Conservation (phyloP, 2,888 invertebrate species). For the Calephelis perditalis region DNA sequence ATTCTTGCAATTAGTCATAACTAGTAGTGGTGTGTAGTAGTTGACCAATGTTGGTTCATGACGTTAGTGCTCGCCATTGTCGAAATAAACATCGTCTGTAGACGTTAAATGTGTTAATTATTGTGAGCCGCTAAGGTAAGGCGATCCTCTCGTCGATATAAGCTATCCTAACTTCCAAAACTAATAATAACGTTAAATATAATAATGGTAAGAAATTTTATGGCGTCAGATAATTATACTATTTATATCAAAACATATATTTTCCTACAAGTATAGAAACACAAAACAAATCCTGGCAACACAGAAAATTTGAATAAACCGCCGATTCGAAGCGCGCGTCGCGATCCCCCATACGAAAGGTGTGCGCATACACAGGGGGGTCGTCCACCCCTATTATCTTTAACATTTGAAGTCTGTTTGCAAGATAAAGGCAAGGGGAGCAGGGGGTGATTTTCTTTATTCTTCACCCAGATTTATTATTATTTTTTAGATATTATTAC, state of each 20-base stretch:
- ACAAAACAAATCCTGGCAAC: neutral
- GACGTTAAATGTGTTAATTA: too few relatives aligned
- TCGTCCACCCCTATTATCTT: constrained; percentile 74
- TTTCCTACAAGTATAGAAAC: neutral
- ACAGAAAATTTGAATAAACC: constrained; percentile 65
- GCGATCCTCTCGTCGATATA: too few relatives aligned
- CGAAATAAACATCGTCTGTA: too few relatives aligned
- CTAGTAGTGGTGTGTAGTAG: too few relatives aligned
- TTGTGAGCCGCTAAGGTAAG: too few relatives aligned
- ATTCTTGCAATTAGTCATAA: too few relatives aligned
- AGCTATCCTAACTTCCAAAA: too few relatives aligned
- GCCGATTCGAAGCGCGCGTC: constrained; percentile 55
- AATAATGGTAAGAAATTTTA: too few relatives aligned
- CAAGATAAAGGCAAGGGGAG: constrained; percentile 76
- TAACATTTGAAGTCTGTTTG: constrained; percentile 75
- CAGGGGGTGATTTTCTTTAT: constrained; percentile 76
- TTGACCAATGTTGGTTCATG: too few relatives aligned
- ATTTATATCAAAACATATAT: neutral
- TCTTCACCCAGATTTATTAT: constrained; percentile 78
- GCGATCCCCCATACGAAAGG: constrained; percentile 57
- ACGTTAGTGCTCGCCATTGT: too few relatives aligned
- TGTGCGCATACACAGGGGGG: constrained; percentile 58
- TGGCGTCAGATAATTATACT: neutral
- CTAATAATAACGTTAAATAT: too few relatives aligned
- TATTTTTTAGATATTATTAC: constrained; percentile 79